phyloP scores from a whole-genome alignment of 2,797 vertebrate genomes.

The Jordanella pulchra region DNA sequence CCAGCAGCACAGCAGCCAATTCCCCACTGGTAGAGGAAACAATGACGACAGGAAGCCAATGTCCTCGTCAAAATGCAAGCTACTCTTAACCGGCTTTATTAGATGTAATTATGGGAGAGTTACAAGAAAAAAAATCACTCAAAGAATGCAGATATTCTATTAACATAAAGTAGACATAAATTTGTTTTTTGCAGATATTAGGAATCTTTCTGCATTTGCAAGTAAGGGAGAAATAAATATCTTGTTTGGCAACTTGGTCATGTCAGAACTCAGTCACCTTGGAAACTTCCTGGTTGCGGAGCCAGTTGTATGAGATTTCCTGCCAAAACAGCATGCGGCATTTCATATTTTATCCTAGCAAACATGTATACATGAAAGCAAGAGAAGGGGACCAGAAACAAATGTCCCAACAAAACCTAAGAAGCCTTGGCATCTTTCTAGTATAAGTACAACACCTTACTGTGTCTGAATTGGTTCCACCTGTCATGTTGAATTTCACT shows the following conservation, averaged over 20 bases:
- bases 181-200: constrained; percentile 31
- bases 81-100: constrained; percentile 68
- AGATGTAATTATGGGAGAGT: constrained; percentile 59
- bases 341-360: too few relatives aligned
- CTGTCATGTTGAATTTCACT: too few relatives aligned
- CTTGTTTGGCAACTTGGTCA: background rate
- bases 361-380: too few relatives aligned
- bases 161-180: constrained; percentile 39
- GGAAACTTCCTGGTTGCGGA: too few relatives aligned
- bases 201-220: background rate
- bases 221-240: background rate
- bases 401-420: too few relatives aligned
- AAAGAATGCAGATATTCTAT: constrained; percentile 30
- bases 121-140: constrained; percentile 51
- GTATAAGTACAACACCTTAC: too few relatives aligned
- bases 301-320: too few relatives aligned
- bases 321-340: too few relatives aligned
- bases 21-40: constrained; percentile 37
- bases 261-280: too few relatives aligned
- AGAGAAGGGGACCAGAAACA: too few relatives aligned
- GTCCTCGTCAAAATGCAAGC: constrained; percentile 60
- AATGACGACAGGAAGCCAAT: constrained; percentile 54
- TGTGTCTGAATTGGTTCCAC: too few relatives aligned
- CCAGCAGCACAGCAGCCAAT: constrained; percentile 36
- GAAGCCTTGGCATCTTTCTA: too few relatives aligned